These are phyloP conservation scores for Zaprionus davidi DNA, from an alignment of 1,140 invertebrate species.

Conservation along the genomic window DNA sequence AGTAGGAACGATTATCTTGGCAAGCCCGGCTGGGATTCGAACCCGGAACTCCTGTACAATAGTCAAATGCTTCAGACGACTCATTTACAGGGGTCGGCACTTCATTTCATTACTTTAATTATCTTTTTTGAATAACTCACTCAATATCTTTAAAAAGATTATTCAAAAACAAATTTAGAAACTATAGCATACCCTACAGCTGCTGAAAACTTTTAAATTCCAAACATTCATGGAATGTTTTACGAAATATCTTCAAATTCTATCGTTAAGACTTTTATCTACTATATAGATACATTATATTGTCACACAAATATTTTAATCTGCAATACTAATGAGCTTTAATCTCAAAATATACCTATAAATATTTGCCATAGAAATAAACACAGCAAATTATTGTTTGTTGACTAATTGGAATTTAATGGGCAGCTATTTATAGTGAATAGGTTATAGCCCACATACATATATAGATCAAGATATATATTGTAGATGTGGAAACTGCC, in stretches of 20 bases:
- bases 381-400: background rate
- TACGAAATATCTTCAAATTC: background rate
- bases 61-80: too few species aligned
- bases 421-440: background rate
- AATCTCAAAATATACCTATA: background rate
- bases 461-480: background rate
- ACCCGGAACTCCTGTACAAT: too few species aligned
- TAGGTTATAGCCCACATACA: background rate
- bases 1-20: too few species aligned
- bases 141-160: background rate
- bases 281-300: background rate
- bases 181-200: slow-evolving; percentile 1
- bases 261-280: too few species aligned
- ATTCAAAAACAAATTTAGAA: background rate
- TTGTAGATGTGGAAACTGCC: background rate
- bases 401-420: slow-evolving; percentile 7
- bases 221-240: background rate
- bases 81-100: too few species aligned
- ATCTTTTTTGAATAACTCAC: too few species aligned
- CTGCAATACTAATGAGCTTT: background rate
- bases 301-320: background rate
- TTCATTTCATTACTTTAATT: too few species aligned
- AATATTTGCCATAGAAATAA: background rate
- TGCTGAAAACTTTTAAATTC: background rate
- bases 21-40: too few species aligned